phyloP scores from a whole-genome alignment of 1,140 invertebrate genomes.

The Gryllus bimaculatus region DNA sequence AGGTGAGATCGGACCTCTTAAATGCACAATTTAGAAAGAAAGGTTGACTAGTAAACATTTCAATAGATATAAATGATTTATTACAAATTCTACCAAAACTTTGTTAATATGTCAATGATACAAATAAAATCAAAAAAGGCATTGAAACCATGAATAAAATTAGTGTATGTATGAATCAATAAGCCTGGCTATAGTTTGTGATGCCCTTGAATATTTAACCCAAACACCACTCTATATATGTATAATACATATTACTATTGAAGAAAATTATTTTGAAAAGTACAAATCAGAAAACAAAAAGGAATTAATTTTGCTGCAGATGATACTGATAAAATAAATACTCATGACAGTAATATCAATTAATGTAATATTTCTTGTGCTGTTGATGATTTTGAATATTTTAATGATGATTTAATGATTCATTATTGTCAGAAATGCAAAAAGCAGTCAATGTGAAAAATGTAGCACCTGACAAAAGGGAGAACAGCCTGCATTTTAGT shows the following conservation, averaged over 20 bases:
- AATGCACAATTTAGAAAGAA: neutral
- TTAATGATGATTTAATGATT: neutral
- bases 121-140: neutral
- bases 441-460: neutral
- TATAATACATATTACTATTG: neutral
- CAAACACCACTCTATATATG: neutral
- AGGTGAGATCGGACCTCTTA: neutral
- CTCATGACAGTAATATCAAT: neutral
- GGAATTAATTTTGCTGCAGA: neutral
- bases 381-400: neutral
- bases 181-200: neutral
- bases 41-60: neutral
- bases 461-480: neutral
- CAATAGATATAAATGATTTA: neutral
- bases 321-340: neutral
- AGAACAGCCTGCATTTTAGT: neutral
- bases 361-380: neutral
- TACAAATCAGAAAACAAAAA: neutral
- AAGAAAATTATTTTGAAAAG: neutral
- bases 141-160: neutral
- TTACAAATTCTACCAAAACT: neutral
- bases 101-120: neutral
- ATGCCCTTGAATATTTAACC: neutral
- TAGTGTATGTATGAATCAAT: neutral
- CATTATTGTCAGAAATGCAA: neutral